phyloP scores from a whole-genome alignment of 1,140 invertebrate genomes.

The Batillaria attramentaria region DNA sequence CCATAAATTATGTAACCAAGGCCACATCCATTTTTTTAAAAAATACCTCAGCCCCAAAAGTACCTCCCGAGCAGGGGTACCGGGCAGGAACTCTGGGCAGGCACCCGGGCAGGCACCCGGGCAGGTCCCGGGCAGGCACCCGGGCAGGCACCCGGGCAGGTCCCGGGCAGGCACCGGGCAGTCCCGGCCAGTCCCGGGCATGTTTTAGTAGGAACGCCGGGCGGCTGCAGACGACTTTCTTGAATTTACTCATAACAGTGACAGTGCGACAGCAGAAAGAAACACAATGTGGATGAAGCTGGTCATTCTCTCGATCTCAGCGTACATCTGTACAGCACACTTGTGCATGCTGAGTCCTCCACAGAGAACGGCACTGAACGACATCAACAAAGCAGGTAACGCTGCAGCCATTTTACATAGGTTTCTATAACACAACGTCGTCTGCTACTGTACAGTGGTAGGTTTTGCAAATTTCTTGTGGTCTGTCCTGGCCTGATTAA shows the following conservation, averaged over 20 bases:
- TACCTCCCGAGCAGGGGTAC: too few species aligned
- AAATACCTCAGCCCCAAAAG: too few species aligned
- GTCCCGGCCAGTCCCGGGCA: background rate
- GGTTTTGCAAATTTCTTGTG: too few species aligned
- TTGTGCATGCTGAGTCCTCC: slow-evolving; percentile 16
- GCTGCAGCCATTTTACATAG: too few species aligned
- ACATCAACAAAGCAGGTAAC: slow-evolving; percentile 8
- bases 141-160: background rate
- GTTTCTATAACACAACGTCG: too few species aligned
- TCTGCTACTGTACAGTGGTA: too few species aligned
- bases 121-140: too few species aligned
- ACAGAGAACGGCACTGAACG: background rate
- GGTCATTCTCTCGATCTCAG: background rate
- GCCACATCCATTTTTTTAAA: too few species aligned
- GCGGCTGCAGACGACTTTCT: background rate
- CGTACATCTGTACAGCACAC: background rate
- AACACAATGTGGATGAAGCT: background rate
- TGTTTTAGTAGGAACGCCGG: background rate
- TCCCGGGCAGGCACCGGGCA: background rate
- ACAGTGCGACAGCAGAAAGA: background rate
- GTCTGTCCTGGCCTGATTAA: too few species aligned
- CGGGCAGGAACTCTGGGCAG: too few species aligned
- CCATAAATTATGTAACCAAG: too few species aligned
- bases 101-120: too few species aligned
- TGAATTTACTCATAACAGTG: background rate